Evolutionary conservation across 2,888 invertebrate genomes (phyloP).

Genomic region (Neoscelio sp.): DNA sequence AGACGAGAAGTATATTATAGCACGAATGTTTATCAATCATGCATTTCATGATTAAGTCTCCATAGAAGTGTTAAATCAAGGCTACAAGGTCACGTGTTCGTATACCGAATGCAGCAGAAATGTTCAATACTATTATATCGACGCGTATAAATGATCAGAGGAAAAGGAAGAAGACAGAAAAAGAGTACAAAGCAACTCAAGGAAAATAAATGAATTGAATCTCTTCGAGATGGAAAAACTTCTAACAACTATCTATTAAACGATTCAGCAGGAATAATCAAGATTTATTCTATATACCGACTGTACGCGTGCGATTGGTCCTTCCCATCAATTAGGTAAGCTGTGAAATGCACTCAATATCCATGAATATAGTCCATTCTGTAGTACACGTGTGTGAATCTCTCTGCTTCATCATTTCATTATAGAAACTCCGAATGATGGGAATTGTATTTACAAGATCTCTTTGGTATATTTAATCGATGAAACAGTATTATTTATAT

Average conservation of each 20-base stretch:
- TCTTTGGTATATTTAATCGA: too few relatives aligned
- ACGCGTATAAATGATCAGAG: constrained; percentile 55
- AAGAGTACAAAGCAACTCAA: constrained; percentile 44
- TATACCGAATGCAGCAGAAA: constrained; percentile 53
- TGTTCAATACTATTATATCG: constrained; percentile 55
- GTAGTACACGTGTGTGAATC: background rate
- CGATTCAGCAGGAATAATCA: constrained; percentile 54
- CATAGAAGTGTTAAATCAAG: constrained; percentile 78
- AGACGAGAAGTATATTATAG: constrained; percentile 63
- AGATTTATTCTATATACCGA: constrained; percentile 11
- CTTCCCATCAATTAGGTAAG: constrained; percentile 57
- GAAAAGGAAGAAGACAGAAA: constrained; percentile 42
- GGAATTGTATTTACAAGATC: constrained; percentile 11
- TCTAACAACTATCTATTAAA: constrained; percentile 47
- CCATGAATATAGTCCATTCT: constrained; percentile 6
- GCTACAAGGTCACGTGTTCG: constrained; percentile 79
- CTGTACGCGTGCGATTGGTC: constrained; percentile 13
- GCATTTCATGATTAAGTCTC: constrained; percentile 62
- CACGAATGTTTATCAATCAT: constrained; percentile 65
- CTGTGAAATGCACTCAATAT: constrained; percentile 43
- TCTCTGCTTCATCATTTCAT: constrained; percentile 8
- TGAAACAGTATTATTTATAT: constrained; percentile 45
- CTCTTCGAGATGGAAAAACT: constrained; percentile 50
- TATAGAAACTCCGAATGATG: background rate
- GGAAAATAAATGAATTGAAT: constrained; percentile 64